Evolutionary conservation across 2,888 invertebrate genomes (phyloP).

Genomic region (Subacronicta megacephala): DNA sequence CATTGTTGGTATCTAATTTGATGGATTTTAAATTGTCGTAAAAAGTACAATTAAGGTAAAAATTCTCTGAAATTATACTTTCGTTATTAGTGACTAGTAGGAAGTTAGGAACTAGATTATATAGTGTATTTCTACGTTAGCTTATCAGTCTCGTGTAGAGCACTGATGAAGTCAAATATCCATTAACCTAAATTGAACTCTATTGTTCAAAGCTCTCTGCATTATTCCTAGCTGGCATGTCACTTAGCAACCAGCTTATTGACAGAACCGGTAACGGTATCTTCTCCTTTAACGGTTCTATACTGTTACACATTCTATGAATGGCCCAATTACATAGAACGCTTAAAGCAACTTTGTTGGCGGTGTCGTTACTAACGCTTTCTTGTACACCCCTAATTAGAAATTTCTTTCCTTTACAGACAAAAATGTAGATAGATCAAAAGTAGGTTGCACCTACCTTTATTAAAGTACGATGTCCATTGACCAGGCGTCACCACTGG

Average conservation of each 20-base stretch:
- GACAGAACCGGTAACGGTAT: too few species aligned
- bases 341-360: constrained; percentile 75
- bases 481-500: constrained; percentile 87
- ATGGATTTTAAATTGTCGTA: constrained; percentile 33
- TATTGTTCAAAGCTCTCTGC: constrained; percentile 72
- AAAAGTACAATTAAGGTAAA: constrained; percentile 20
- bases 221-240: constrained; percentile 69
- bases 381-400: constrained; percentile 64
- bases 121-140: constrained; percentile 29
- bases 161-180: constrained; percentile 68
- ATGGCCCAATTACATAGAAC: constrained; percentile 54
- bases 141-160: constrained; percentile 45
- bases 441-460: constrained; percentile 74
- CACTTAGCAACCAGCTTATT: constrained; percentile 67
- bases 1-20: constrained; percentile 27
- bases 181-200: constrained; percentile 80
- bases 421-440: constrained; percentile 86
- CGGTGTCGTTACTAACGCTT: constrained; percentile 58
- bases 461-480: constrained; percentile 86
- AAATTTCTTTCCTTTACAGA: constrained; percentile 83
- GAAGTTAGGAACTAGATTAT: constrained; percentile 12
- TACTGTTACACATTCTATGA: constrained; percentile 59
- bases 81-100: constrained; percentile 15
- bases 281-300: constrained; percentile 63
- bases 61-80: constrained; percentile 8